Percentiles rank a stretch among this genome's conserved stretches.
These are phyloP conservation scores for Megathymus violae DNA, from an alignment of 1,140 invertebrate species.

Conservation along the genomic window DNA sequence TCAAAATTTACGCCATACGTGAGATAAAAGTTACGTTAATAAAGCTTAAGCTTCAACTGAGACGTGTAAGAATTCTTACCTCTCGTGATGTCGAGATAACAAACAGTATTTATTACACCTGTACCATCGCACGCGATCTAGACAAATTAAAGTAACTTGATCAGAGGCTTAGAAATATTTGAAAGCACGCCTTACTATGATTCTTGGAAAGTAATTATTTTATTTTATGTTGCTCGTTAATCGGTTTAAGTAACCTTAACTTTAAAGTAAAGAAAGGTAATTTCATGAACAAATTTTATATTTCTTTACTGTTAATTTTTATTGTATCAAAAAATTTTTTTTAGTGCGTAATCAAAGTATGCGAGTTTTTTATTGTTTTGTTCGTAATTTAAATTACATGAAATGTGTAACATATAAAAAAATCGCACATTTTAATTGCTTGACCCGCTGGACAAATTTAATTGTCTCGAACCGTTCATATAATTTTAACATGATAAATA, in stretches of 20 bases:
- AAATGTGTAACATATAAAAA: no score
- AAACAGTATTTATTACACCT: constrained; percentile 73
- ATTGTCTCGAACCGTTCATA: neutral
- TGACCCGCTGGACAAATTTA: neutral
- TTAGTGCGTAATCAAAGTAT: no score
- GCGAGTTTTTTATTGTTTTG: no score
- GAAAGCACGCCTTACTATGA: constrained; percentile 18
- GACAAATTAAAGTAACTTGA: constrained; percentile 70
- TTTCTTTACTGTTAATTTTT: no score
- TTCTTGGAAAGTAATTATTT: constrained; percentile 29
- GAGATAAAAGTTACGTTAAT: constrained; percentile 48
- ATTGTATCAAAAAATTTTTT: no score
- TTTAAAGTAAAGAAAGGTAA: neutral
- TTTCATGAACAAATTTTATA: neutral
- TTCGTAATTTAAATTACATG: no score
- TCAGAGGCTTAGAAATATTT: constrained; percentile 23
- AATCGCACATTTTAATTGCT: neutral
- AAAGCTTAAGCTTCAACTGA: constrained; percentile 54
- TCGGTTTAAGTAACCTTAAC: neutral
- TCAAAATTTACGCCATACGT: constrained; percentile 41
- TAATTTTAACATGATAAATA: neutral
- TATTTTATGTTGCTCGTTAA: neutral
- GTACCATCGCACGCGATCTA: constrained; percentile 71
- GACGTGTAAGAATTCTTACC: constrained; percentile 65
- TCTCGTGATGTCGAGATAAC: constrained; percentile 67